These are phyloP conservation scores for Lapara coniferarum DNA, from an alignment of 2,888 invertebrate species.

Conservation along the genomic window DNA sequence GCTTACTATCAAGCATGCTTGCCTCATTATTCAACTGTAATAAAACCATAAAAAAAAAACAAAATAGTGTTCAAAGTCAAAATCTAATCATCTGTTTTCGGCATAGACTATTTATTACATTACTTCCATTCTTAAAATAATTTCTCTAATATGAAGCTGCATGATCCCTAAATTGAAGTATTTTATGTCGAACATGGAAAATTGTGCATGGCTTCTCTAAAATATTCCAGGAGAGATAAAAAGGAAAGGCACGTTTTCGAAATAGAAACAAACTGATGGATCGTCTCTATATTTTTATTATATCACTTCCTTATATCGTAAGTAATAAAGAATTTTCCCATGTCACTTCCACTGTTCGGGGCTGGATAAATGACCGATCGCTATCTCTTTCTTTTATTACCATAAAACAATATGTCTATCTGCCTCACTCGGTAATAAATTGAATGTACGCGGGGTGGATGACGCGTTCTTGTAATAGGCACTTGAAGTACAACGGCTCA, in stretches of 20 bases:
- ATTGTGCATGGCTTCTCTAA: neutral
- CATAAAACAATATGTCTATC: slow-evolving; percentile 18
- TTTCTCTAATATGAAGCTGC: no score
- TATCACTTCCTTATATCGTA: slow-evolving; percentile 24
- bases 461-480: slow-evolving; percentile 35
- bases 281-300: slow-evolving; percentile 9
- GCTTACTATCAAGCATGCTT: no score
- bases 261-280: neutral
- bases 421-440: slow-evolving; percentile 26
- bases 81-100: no score
- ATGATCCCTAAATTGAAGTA: no score
- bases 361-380: slow-evolving; percentile 36
- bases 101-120: no score
- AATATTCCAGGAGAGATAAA: neutral
- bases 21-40: no score
- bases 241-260: neutral
- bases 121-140: no score
- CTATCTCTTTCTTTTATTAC: slow-evolving; percentile 33
- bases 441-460: slow-evolving; percentile 26
- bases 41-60: no score
- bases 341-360: slow-evolving; percentile 40
- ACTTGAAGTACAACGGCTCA: slow-evolving; percentile 34
- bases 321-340: slow-evolving; percentile 42
- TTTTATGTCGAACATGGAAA: no score
- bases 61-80: no score